A percentile compares a stretch with the other conserved stretches of the same genome.
phyloP scores from a whole-genome alignment of 2,113 vertebrate genomes.

The Myotis brandtii region DNA sequence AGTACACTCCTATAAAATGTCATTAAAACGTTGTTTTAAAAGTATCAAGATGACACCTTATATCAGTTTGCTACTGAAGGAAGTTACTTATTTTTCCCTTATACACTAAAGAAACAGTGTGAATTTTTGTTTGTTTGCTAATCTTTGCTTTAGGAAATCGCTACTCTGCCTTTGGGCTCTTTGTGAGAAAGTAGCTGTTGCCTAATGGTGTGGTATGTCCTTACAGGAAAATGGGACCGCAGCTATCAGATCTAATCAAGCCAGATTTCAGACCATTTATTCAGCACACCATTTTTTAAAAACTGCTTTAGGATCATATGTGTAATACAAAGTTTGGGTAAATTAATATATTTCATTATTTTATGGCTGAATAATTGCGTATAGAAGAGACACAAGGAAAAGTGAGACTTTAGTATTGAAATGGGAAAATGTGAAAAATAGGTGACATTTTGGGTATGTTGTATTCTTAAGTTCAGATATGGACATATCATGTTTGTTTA shows the following conservation, averaged over 20 bases:
- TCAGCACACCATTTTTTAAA: neutral
- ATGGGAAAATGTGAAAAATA: neutral
- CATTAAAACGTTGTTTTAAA: neutral
- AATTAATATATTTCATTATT: neutral
- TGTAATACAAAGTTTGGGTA: neutral
- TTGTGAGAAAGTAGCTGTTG: neutral
- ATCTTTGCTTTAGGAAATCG: neutral
- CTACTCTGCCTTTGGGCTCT: neutral
- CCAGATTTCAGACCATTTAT: neutral
- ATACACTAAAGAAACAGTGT: neutral
- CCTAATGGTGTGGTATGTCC: rapidly evolving
- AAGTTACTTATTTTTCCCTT: neutral
- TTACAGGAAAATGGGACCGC: neutral
- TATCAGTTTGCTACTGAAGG: neutral
- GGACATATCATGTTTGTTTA: neutral
- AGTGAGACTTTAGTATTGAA: neutral
- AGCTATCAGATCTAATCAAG: neutral
- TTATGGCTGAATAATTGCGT: neutral
- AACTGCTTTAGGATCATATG: neutral
- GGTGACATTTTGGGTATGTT: neutral
- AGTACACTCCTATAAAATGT: neutral
- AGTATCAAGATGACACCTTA: neutral
- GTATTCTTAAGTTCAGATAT: neutral
- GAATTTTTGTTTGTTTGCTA: neutral
- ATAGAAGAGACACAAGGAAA: neutral